Base-by-base conservation (phyloP, 2,797 vertebrate species). In the Epinephelus malabaricus region DNA sequence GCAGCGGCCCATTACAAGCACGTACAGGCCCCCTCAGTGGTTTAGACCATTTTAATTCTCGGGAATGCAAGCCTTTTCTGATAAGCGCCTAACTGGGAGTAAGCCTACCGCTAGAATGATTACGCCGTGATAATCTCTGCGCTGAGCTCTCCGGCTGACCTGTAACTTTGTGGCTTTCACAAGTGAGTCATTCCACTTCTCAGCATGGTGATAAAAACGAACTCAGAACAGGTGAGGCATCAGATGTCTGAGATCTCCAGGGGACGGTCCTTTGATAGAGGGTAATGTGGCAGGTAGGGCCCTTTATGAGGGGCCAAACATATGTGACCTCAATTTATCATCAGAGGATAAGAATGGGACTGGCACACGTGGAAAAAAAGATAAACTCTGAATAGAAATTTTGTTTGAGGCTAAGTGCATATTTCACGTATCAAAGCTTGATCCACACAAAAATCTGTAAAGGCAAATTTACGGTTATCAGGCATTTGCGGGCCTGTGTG, bases 41-140 rank as follows among this genome's bases (percentile, higher is more conserved):
- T 87, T 87, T 79, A 89, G 70, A 85, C 88, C 75, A 30, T 76
- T 92, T 88, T 90, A 91, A 94, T 90, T 88, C 89, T 77, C 10
- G 66, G 87, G 90, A 93, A 94, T 90, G 88, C 74, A 76, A 79
- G 72, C 51, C 72, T 82, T 86, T 89, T 88, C 79, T 89, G 91
- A 93, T 90, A 86, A 90, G 71, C 76, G 14, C 56, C 64, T 66
- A 76, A 86, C 82, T 59, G 56, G 5, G 60, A 47, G 77, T 59
- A 72, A 81, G 53, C 64, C 75, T 12, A 60, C 34, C 54, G 64
- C 75, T 23, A 21, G 76, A 67, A 60, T 63, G 73, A 78, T 71
- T 83, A 58, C 47, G 59, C 63, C 13, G 75, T 18, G 27, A 67
- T 84, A 88, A 87, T 89, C 81, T 80, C 34, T 14, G 64, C 34